Conservation (phyloP, 2,113 vertebrate species). For the Hymenochirus boettgeri region DNA sequence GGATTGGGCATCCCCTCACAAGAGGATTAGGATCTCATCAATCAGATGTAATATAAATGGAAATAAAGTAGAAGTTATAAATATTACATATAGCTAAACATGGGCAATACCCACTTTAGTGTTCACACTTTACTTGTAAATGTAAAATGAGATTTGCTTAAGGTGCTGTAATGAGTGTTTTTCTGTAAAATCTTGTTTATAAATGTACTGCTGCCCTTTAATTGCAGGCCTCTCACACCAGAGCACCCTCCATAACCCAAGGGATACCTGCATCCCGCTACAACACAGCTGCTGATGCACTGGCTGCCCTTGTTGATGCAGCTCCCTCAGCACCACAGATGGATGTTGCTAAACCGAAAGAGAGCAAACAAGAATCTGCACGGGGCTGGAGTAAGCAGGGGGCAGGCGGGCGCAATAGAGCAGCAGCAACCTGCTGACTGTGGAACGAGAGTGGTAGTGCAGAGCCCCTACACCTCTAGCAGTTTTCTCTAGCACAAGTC, state of each 20-base stretch:
- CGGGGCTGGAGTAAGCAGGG: slow-evolving; percentile 78
- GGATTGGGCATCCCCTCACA: too few species aligned
- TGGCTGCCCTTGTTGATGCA: slow-evolving; percentile 91
- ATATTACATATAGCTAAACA: too few species aligned
- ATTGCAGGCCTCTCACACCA: slow-evolving; percentile 67
- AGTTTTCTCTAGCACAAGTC: slow-evolving; percentile 73
- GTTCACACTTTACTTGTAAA: too few species aligned
- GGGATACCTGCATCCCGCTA: slow-evolving; percentile 79
- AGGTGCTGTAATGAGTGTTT: too few species aligned
- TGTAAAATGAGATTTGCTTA: too few species aligned
- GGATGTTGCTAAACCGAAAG: slow-evolving; percentile 88
- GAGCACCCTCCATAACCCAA: slow-evolving; percentile 66
- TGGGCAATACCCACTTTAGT: too few species aligned
- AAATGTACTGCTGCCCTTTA: too few species aligned
- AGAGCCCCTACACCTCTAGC: slow-evolving; percentile 66
- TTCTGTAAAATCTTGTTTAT: too few species aligned
- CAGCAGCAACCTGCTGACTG: slow-evolving; percentile 66
- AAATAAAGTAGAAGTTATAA: too few species aligned
- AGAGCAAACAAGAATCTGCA: slow-evolving; percentile 77
- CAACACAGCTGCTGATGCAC: slow-evolving; percentile 87
- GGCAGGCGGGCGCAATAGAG: slow-evolving; percentile 69
- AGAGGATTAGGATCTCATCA: too few species aligned
- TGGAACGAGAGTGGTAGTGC: slow-evolving; percentile 73
- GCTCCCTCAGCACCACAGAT: slow-evolving; percentile 90
- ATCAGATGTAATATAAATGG: too few species aligned